Evolutionary conservation across 2,888 invertebrate species (phyloP), one percentile per base, ranked within the genome.

Genomic region (Epiblema foenella): DNA sequence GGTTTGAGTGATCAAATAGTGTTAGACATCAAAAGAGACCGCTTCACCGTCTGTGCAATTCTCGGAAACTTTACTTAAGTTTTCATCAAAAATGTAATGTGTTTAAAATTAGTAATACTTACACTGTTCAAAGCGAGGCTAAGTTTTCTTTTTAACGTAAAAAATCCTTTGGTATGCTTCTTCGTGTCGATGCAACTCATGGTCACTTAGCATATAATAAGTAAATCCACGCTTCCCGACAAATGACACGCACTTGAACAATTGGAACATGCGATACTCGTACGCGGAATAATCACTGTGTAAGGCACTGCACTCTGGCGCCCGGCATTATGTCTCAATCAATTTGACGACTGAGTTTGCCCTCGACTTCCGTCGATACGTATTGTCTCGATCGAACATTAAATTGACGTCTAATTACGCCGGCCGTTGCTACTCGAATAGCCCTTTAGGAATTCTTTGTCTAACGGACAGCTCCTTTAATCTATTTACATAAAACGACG

Each of bases 351-450:
- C 76, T 75, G 74, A 64, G 79, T 81, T 77, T 78, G 77, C 72
- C 72, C 75, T 56, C 74, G 78, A 81, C 84, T 87, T 85, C 86
- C 84, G 82, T 82, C 77, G 74, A 78, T 81, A 84, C 75, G 79
- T 80, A 84, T 87, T 87, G 89, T 90, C 85, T 85, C 86, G 82
- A 89, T 89, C 85, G 84, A 82, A 83, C 79, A 82, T 83, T 81
- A 82, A 80, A 76, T 79, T 46, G 69, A 69, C 67, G 73, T 69
- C 66, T 73, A 73, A 73, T 73, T 70, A 67, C 42, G 24, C 18
- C 29, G 62, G 52, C 62, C 46, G 73, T 63, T 66, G 63, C 70
- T 63, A 63, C 73, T 63, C 59, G 73, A 73, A 70, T 73, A 73
- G 68, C 67, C 68, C 70, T 67, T 58, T 63, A 62, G 67, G 66